Evolutionary conservation across 1,140 invertebrate genomes (phyloP), one percentile per base, ranked within the genome.

Genomic region (Aphis gossypii): DNA sequence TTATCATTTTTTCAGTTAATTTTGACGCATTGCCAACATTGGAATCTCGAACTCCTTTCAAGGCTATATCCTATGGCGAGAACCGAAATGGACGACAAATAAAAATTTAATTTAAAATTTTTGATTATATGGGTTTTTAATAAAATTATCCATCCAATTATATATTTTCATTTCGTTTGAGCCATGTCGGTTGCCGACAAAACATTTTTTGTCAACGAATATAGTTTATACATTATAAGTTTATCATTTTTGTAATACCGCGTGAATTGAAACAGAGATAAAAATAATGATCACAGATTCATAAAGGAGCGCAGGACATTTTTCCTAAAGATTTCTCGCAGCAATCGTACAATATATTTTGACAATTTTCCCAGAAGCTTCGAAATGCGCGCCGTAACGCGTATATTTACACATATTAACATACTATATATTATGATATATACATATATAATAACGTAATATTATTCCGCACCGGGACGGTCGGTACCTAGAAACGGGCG

Each of bases 1-100:
- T 93, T 93, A 93, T 93, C 92, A 93, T 86, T 93, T 93, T 93
- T 93, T 93, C 92, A 38, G 92, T 93, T 93, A 93, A 93, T 93
- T 93, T 93, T 84, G 56, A 38, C 35, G 14, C 7, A 25, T 84
- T 54, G 82, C 92, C 92, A 93, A 93, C 92, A 48, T 93, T 84
- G 14, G 44, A 51, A 92, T 14, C 38, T 7, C 83, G 14, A 89
- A 35, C 18, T 35, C 14, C 44, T 35, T 88, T 51, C 86, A 88
- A 88, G 86, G 84, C 84, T 87, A 46, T 48, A 4, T 21, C 9
- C 30, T 60, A 60, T 9, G 56, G 9, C 3, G 60, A 11, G 18
- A 51, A 51, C 48, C 18, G 30, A 76, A 76, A 30, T 7, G n/a
- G 30, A 76, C 18, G 18, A 35, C 60, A n/a, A n/a, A 68, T 23